phyloP scores from a whole-genome alignment of 2,113 vertebrate species.

The Meriones unguiculatus region DNA sequence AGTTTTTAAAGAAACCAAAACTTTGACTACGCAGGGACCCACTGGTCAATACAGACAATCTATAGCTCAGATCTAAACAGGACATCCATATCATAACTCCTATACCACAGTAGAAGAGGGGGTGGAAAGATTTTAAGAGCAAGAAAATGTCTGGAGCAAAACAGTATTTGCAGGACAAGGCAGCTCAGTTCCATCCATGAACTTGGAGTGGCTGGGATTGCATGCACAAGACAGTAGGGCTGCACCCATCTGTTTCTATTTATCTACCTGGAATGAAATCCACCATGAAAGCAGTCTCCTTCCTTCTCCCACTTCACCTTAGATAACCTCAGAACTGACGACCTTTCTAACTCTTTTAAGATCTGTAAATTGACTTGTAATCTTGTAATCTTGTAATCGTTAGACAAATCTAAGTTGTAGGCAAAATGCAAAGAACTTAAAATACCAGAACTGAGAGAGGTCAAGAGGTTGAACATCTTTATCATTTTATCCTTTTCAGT shows the following conservation, averaged over 20 bases:
- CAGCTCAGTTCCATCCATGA: not conserved
- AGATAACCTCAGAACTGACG: not conserved
- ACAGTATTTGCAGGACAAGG: not conserved
- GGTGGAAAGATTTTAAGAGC: not conserved
- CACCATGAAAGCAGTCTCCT: not conserved
- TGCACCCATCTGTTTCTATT: not conserved
- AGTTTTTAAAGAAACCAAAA: no score
- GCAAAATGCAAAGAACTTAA: not conserved
- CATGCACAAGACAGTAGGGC: not conserved
- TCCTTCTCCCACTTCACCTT: not conserved
- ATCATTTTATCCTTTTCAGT: constrained; percentile 22
- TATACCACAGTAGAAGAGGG: not conserved
- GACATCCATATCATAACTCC: not conserved
- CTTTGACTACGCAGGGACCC: no score
- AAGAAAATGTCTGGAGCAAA: not conserved
- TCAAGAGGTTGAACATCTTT: not conserved
- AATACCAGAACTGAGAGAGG: not conserved
- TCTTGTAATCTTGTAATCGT: constrained; percentile 1
- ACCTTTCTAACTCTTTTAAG: not conserved
- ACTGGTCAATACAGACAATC: no score
- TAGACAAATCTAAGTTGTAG: not conserved
- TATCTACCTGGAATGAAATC: not conserved
- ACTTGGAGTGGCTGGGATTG: not conserved
- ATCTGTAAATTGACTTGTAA: not conserved
- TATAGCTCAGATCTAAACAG: not conserved